A percentile compares a stretch with the other conserved stretches of the same genome.
Conservation (phyloP, 2,113 vertebrate genomes). For the Pluvianellus socialis region DNA sequence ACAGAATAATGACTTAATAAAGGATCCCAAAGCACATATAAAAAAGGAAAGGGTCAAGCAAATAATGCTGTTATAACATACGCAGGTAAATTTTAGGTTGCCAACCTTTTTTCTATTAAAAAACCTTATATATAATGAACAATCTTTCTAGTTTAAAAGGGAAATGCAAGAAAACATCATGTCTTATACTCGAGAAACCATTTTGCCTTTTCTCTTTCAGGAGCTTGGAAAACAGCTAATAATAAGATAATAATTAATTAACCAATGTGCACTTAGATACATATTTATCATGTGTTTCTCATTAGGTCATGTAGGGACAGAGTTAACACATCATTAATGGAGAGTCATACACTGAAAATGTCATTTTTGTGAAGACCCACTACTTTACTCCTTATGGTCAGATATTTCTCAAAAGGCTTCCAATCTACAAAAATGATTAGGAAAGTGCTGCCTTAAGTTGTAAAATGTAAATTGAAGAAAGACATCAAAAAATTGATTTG, state of each 20-base stretch:
- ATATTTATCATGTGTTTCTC: neutral
- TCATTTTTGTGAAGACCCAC: neutral
- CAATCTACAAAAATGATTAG: neutral
- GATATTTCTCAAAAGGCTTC: neutral
- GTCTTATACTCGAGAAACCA: neutral
- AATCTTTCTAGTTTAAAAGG: neutral
- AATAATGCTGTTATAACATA: neutral
- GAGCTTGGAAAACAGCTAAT: neutral
- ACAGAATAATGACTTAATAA: slow-evolving; percentile 40
- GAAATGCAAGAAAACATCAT: neutral
- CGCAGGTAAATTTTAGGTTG: neutral
- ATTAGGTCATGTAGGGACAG: neutral
- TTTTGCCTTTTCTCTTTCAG: neutral
- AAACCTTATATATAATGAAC: neutral
- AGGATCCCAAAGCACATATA: neutral
- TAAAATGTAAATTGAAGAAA: neutral
- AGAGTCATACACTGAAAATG: neutral
- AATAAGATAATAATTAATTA: neutral
- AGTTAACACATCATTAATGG: neutral
- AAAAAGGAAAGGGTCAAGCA: neutral
- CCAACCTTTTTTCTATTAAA: neutral
- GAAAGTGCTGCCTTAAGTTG: neutral
- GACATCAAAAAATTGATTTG: neutral
- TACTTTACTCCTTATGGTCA: neutral
- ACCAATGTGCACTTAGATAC: neutral